Percentiles rank a stretch among this genome's conserved stretches.
Evolutionary conservation across 2,888 invertebrate genomes (phyloP).

Genomic region (Drosophila greeni): DNA sequence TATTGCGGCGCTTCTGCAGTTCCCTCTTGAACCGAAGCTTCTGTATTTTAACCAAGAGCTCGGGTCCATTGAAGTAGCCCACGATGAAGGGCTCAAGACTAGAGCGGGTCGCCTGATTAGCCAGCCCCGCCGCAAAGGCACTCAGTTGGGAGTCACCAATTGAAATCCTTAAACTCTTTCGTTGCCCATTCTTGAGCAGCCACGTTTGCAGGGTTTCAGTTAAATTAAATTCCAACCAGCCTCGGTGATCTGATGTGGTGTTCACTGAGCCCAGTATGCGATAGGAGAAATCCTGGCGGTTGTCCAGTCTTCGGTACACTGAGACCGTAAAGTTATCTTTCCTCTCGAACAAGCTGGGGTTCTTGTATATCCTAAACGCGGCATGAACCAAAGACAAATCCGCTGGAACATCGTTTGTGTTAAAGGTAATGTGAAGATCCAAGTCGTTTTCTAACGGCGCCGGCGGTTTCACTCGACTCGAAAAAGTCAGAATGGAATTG

Average conservation of each 20-base stretch:
- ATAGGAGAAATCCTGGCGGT: conserved; percentile 78
- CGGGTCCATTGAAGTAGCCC: conserved; percentile 88
- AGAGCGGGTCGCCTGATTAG: conserved; percentile 76
- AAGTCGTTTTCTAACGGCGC: conserved; percentile 1
- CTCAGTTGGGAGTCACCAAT: conserved; percentile 80
- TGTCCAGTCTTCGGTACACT: conserved; percentile 59
- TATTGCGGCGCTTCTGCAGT: conserved; percentile 78
- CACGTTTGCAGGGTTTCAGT: conserved; percentile 87
- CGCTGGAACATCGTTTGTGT: conserved; percentile 90
- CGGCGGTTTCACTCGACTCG: conserved; percentile 80
- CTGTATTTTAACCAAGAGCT: conserved; percentile 81
- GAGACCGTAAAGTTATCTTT: conserved; percentile 64
- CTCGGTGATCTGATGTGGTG: conserved; percentile 85
- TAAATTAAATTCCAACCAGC: conserved; percentile 92
- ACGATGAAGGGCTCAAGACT: conserved; percentile 94
- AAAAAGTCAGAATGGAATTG: conserved; percentile 95
- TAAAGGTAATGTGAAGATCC: conserved; percentile 85
- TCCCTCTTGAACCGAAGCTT: conserved; percentile 75
- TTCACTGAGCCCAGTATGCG: conserved; percentile 86
- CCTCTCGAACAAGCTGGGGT: conserved; percentile 46
- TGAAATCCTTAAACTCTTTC: conserved; percentile 65
- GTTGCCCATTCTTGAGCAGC: conserved; percentile 80
- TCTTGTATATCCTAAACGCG: conserved; percentile 89
- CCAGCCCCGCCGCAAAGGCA: conserved; percentile 85
- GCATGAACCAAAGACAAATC: conserved; percentile 88